Base-by-base conservation (phyloP, 2,888 invertebrate species). In the Chesias legatella region DNA sequence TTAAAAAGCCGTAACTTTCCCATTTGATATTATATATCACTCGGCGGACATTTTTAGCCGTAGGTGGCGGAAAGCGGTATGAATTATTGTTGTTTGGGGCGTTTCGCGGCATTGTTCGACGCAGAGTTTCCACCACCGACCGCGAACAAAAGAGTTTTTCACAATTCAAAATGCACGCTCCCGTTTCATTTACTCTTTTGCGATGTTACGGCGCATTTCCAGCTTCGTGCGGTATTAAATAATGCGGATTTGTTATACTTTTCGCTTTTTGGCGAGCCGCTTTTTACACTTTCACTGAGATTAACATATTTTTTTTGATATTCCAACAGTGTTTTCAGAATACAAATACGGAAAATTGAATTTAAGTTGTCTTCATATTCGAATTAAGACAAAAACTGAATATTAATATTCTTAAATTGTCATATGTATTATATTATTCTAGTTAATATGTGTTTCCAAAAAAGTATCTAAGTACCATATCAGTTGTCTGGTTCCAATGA, bases 101-200 rank as follows among this genome's bases (percentile, higher is more conserved):
- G 81, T 73, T 80, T 72, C 73, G 70, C 60, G 72, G 80, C 76
- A 81, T 84, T 84, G 85, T 86, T 80, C 82, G 67, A 63, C 70
- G 73, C 71, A 59, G 77, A 78, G 79, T 78, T 79, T 73, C 71
- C 81, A 79, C 70, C 70, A 63, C 67, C 66, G 55, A 64, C 68
- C 73, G 67, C 69, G 79, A 79, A 88, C 85, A 88, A 88, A 84
- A 76, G 82, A 79, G 70, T 84, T 84, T 84, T 85, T 82, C 83
- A 76, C 80, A 75, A 83, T 82, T 80, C 80, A 79, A 83, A 85
- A 86, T 84, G 84, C 81, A 79, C 79, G 79, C 75, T 80, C 77
- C 74, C 86, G 84, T 85, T 86, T 83, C 86, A 86, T 88, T 86
- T 85, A 84, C 80, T 82, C 84, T 83, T 85, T 84, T 85, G 76